phyloP scores from a whole-genome alignment of 2,113 vertebrate species.

The Dinomys branickii region DNA sequence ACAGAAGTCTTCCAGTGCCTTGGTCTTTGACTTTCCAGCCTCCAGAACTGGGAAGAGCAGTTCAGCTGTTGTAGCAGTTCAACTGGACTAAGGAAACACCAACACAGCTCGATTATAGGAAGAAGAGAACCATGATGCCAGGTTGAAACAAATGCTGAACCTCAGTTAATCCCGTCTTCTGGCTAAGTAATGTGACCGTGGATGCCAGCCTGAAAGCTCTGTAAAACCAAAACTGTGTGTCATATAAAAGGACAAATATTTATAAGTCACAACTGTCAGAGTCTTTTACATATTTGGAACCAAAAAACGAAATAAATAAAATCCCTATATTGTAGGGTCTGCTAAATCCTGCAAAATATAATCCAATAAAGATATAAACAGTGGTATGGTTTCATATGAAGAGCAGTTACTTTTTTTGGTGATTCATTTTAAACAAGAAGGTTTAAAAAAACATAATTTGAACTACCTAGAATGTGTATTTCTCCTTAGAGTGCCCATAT shows the following conservation, averaged over 20 bases:
- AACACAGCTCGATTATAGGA: not conserved
- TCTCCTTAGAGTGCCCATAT: not conserved
- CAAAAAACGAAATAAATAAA: not conserved
- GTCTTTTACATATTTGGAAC: not conserved
- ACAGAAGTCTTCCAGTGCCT: not conserved
- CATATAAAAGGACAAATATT: conserved; percentile 42
- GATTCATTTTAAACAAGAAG: conserved; percentile 18
- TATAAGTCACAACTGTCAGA: not conserved
- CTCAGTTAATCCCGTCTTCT: not conserved
- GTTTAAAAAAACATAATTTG: not conserved
- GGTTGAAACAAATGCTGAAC: not conserved
- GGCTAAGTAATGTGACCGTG: not conserved
- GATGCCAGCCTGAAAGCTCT: not conserved
- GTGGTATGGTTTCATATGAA: not conserved
- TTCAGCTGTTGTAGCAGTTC: too few relatives aligned
- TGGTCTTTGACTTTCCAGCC: not conserved
- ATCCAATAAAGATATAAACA: conserved; percentile 2
- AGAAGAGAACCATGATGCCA: not conserved
- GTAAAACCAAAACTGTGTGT: conserved; percentile 33
- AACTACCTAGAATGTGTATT: not conserved
- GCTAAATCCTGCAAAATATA: conserved; percentile 16
- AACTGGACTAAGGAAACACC: not conserved
- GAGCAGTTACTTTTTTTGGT: not conserved
- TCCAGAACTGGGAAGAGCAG: not conserved
- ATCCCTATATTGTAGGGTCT: not conserved